phyloP scores from a whole-genome alignment of 1,140 invertebrate species.

The Diorhabda elongata region DNA sequence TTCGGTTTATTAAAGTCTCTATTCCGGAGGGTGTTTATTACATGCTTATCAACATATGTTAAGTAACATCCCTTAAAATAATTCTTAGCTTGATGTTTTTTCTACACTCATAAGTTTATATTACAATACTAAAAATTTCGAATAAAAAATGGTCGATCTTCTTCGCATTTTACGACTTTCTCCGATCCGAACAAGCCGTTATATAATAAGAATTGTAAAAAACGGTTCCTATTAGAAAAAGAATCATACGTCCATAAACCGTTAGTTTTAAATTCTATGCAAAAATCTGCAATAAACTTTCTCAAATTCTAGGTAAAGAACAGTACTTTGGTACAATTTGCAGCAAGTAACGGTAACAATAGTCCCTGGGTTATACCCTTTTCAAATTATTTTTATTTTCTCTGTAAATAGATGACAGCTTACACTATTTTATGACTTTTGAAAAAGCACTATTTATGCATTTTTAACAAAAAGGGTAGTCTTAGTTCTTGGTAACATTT shows the following conservation, averaged over 20 bases:
- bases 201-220: not conserved
- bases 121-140: not conserved
- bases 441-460: too few species aligned
- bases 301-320: not conserved
- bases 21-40: not conserved
- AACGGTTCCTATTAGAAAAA: not conserved
- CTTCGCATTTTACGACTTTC: not conserved
- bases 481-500: too few species aligned
- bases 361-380: not conserved
- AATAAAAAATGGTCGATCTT: not conserved
- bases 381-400: not conserved
- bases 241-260: not conserved
- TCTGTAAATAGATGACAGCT: too few species aligned
- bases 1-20: not conserved
- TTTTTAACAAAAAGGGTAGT: too few species aligned
- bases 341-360: not conserved
- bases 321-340: not conserved
- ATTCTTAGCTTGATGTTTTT: not conserved
- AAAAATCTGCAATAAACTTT: not conserved
- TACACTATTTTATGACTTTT: too few species aligned
- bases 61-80: not conserved
- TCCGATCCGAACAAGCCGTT: not conserved
- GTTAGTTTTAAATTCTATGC: not conserved
- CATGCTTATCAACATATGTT: not conserved
- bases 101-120: too few species aligned